A percentile compares a stretch with the other conserved stretches of the same genome.
Conservation (phyloP, 2,797 vertebrate genomes). For the Argya squamiceps region DNA sequence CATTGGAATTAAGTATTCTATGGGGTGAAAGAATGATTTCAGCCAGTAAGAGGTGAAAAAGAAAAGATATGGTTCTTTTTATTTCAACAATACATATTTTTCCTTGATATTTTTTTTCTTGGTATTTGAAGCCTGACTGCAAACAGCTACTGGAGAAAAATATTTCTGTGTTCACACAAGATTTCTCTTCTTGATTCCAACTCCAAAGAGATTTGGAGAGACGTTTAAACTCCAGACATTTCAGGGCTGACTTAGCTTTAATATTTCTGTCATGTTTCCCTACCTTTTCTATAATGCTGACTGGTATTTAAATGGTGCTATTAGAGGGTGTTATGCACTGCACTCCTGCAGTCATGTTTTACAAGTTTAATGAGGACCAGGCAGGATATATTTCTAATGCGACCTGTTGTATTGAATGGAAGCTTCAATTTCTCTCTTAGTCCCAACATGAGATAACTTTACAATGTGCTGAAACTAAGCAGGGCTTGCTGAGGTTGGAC, state of each 20-base stretch:
- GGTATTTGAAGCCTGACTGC: not conserved
- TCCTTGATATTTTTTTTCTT: not conserved
- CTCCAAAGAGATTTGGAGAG: not conserved
- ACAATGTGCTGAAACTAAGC: not conserved
- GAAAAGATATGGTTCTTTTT: not conserved
- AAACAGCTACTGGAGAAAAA: not conserved
- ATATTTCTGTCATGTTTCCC: not conserved
- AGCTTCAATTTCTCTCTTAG: not conserved
- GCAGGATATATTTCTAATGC: not conserved
- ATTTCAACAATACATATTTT: not conserved
- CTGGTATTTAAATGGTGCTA: constrained; percentile 16
- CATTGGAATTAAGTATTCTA: not conserved
- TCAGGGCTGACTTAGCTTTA: constrained; percentile 22
- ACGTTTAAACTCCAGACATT: not conserved
- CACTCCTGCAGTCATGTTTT: not conserved
- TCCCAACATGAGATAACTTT: not conserved
- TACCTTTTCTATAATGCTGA: not conserved
- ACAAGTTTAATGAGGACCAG: constrained; percentile 33
- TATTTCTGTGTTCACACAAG: not conserved
- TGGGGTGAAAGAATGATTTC: not conserved
- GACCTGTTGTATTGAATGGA: not conserved
- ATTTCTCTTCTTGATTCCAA: not conserved
- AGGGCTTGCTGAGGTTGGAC: not conserved
- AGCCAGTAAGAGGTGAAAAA: not conserved
- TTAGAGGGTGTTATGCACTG: not conserved